phyloP scores from a whole-genome alignment of 2,888 invertebrate species.

The Chironomus riparius region DNA sequence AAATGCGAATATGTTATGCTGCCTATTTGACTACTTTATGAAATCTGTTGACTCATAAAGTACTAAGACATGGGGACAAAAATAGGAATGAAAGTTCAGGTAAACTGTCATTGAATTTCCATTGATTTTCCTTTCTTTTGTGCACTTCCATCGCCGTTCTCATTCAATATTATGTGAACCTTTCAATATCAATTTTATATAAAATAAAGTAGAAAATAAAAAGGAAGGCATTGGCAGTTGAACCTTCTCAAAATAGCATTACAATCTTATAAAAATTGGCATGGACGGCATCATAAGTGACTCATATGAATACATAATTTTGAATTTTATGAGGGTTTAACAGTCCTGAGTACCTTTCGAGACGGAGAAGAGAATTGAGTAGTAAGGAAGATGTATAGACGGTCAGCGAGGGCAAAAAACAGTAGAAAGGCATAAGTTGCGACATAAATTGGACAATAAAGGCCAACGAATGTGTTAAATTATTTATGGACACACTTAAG shows the following conservation, averaged over 20 bases:
- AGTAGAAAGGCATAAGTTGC: background rate
- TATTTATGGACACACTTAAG: conserved; percentile 21
- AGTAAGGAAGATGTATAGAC: too few species aligned
- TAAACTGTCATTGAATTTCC: conserved; percentile 1
- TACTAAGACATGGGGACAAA: background rate
- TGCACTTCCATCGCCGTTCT: background rate
- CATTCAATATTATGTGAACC: background rate
- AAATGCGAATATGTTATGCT: background rate
- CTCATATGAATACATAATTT: conserved; percentile 22
- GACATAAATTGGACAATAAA: conserved; percentile 8
- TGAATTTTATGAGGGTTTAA: conserved; percentile 11
- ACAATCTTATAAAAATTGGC: background rate
- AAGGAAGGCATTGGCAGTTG: background rate
- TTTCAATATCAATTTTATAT: conserved; percentile 16
- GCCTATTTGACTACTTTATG: too few species aligned
- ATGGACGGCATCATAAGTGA: conserved; percentile 12
- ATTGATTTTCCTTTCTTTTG: background rate
- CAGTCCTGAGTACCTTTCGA: background rate
- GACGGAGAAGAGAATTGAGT: background rate
- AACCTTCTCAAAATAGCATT: conserved; percentile 13
- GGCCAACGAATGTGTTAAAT: conserved; percentile 21
- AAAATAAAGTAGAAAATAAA: background rate
- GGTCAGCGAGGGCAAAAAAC: background rate
- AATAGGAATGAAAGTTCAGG: background rate
- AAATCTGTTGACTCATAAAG: background rate